Evolutionary conservation across 2,797 vertebrate species (phyloP).

Genomic region (Muscicapa comitata): DNA sequence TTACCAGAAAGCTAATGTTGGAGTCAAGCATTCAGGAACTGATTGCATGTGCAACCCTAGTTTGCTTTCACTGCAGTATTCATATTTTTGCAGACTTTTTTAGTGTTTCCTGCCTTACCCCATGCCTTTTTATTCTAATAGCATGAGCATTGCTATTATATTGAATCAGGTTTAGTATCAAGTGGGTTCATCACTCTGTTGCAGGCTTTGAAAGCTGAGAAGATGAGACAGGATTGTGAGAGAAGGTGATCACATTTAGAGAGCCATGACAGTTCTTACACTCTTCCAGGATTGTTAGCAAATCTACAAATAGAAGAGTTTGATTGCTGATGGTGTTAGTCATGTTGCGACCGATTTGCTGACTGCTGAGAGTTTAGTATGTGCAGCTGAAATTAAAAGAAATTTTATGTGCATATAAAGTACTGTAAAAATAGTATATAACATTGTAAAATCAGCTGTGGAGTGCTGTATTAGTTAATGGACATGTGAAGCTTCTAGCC

Average conservation of each 20-base stretch:
- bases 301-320: constrained; percentile 35
- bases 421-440: constrained; percentile 60
- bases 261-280: constrained; percentile 1
- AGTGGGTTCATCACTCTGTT: neutral
- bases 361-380: constrained; percentile 33
- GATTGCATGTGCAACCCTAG: constrained; percentile 33
- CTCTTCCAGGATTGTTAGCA: constrained; percentile 1
- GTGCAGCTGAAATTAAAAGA: constrained; percentile 46
- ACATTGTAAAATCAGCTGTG: constrained; percentile 51
- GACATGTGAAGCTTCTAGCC: constrained; percentile 33
- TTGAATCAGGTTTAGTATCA: neutral
- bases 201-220: neutral
- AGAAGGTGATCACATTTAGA: neutral
- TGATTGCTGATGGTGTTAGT: constrained; percentile 41
- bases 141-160: constrained; percentile 1
- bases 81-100: constrained; percentile 25
- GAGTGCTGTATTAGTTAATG: constrained; percentile 52
- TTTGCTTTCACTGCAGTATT: constrained; percentile 32
- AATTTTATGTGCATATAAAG: constrained; percentile 53
- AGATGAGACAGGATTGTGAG: neutral
- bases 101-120: constrained; percentile 17
- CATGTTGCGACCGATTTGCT: constrained; percentile 15
- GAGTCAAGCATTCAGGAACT: neutral
- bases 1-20: neutral
- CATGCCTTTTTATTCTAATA: constrained; percentile 14